Percentiles rank a stretch among this genome's conserved stretches.
These are phyloP conservation scores for Acomys russatus DNA, from an alignment of 2,797 vertebrate genomes.

Conservation along the genomic window DNA sequence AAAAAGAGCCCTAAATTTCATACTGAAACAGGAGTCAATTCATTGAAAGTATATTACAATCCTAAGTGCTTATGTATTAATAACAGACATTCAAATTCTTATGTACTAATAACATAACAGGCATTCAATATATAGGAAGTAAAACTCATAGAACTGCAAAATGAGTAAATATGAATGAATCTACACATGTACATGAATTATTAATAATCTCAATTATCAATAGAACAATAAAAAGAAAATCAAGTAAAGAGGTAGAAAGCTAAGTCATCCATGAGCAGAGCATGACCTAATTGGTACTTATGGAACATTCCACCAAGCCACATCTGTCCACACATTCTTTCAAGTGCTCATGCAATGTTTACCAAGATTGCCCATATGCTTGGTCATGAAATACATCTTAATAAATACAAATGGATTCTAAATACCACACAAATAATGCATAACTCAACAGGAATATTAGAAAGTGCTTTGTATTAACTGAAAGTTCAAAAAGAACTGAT, in stretches of 20 bases:
- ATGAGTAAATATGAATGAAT: neutral
- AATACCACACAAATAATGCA: too few species aligned
- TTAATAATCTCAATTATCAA: constrained; percentile 26
- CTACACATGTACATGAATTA: neutral
- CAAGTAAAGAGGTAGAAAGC: constrained; percentile 34
- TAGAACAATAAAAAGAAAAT: constrained; percentile 50
- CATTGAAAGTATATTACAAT: neutral
- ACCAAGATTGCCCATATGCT: too few species aligned
- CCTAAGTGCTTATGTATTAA: neutral
- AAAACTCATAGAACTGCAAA: neutral
- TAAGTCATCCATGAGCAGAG: neutral
- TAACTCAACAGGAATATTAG: too few species aligned
- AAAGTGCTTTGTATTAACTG: too few species aligned
- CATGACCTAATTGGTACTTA: neutral
- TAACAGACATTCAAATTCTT: neutral
- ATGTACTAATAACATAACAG: too few species aligned
- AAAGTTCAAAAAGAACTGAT: too few species aligned
- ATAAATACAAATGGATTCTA: too few species aligned
- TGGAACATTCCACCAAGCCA: neutral
- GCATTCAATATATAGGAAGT: constrained; percentile 28
- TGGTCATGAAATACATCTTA: too few species aligned
- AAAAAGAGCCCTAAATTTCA: neutral
- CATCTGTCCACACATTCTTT: neutral
- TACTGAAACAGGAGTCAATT: constrained; percentile 6
- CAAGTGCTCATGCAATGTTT: too few species aligned